A percentile compares a stretch with the other conserved stretches of the same genome.
Evolutionary conservation across 2,113 vertebrate species (phyloP).

Genomic region (Salvelinus sp.): DNA sequence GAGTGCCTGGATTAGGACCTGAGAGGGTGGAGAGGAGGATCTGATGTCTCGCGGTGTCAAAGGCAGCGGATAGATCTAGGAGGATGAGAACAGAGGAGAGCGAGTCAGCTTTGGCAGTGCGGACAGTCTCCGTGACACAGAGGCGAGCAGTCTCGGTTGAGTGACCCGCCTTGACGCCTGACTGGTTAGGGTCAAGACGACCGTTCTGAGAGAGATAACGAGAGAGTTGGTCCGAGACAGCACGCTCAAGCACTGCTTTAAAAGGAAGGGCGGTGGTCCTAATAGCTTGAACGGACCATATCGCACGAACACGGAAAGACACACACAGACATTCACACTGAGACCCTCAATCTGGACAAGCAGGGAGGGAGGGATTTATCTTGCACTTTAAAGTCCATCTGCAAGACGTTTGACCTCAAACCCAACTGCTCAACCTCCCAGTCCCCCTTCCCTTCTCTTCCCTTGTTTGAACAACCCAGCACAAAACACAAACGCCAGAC

Average conservation of each 20-base stretch:
- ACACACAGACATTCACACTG: slow-evolving; percentile 26
- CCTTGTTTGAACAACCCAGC: slow-evolving; percentile 39
- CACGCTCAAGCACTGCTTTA: slow-evolving; percentile 62
- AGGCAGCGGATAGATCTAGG: too few relatives aligned
- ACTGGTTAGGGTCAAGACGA: too few relatives aligned
- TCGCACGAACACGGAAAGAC: slow-evolving; percentile 24
- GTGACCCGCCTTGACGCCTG: too few relatives aligned
- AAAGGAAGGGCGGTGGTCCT: slow-evolving; percentile 65
- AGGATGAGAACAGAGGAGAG: too few relatives aligned
- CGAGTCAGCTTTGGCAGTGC: too few relatives aligned
- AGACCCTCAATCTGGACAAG: slow-evolving; percentile 74
- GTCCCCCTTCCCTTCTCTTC: slow-evolving; percentile 42
- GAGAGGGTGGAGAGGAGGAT: too few relatives aligned
- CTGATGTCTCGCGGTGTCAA: too few relatives aligned
- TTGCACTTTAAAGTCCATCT: slow-evolving; percentile 77
- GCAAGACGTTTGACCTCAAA: slow-evolving; percentile 67
- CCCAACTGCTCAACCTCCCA: slow-evolving; percentile 56
- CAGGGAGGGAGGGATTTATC: slow-evolving; percentile 65
- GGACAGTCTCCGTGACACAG: too few relatives aligned
- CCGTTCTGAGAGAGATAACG: too few relatives aligned
- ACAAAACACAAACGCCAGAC: slow-evolving; percentile 4
- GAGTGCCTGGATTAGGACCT: too few relatives aligned
- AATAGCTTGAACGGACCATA: slow-evolving; percentile 52
- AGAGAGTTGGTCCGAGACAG: too few relatives aligned
- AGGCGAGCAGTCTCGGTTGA: too few relatives aligned